phyloP scores from a whole-genome alignment of 1,140 invertebrate genomes.

The Steinernema khuongi region DNA sequence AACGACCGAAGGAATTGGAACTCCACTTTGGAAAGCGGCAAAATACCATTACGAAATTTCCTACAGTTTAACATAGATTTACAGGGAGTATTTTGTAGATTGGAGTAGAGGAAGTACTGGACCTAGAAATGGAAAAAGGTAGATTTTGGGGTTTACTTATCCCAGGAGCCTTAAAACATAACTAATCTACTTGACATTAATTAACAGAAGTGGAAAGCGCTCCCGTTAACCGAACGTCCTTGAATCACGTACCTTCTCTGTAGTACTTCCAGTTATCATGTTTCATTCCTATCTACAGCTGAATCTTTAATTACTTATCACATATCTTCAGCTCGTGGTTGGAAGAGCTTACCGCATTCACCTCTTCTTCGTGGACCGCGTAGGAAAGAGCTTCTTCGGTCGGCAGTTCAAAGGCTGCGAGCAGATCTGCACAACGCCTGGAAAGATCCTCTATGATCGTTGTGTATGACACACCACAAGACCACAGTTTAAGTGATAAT shows the following conservation, averaged over 20 bases:
- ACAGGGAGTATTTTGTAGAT: no score
- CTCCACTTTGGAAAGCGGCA: no score
- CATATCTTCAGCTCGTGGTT: not conserved
- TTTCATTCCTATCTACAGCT: not conserved
- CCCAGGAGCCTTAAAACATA: no score
- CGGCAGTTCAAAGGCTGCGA: conserved; percentile 5
- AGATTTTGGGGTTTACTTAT: no score
- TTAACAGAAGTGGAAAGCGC: no score
- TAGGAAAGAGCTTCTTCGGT: conserved; percentile 1
- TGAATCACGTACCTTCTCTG: not conserved
- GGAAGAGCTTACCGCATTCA: not conserved
- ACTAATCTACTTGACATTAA: no score
- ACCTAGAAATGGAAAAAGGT: no score
- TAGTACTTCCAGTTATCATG: not conserved
- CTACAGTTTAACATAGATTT: no score
- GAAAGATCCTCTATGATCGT: not conserved
- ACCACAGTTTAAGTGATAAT: not conserved
- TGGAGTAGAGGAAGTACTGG: no score
- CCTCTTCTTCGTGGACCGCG: not conserved
- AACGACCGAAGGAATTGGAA: no score
- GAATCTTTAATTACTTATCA: not conserved
- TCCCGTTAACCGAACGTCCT: no score
- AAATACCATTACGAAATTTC: no score
- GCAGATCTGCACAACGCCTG: not conserved
- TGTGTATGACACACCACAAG: not conserved